Evolutionary conservation across 2,888 invertebrate genomes (phyloP).

Genomic region (Caprella mutica): DNA sequence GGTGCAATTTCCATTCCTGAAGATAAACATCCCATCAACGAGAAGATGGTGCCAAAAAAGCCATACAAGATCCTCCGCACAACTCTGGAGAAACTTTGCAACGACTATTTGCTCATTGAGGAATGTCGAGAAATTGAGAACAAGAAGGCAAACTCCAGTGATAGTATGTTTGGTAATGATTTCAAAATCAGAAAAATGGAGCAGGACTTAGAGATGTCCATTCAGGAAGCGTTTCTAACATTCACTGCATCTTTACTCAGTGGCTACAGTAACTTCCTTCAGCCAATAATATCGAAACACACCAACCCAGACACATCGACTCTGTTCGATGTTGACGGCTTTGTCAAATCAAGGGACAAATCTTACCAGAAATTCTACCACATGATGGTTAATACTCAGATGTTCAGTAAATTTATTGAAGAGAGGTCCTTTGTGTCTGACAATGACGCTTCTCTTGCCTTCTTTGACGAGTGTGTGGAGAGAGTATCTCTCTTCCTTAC

Average conservation of each 20-base stretch:
- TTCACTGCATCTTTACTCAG: conserved; percentile 88
- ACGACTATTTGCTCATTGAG: conserved; percentile 38
- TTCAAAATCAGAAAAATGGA: conserved; percentile 68
- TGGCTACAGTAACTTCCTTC: conserved; percentile 74
- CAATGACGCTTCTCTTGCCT: conserved; percentile 85
- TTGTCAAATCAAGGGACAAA: conserved; percentile 77
- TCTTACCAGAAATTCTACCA: conserved; percentile 64
- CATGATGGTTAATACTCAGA: conserved; percentile 81
- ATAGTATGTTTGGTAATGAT: conserved; percentile 45
- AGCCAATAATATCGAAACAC: conserved; percentile 83
- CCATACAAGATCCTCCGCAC: conserved; percentile 68
- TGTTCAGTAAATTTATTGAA: conserved; percentile 94
- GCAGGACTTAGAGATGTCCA: conserved; percentile 78
- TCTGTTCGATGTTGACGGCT: conserved; percentile 73
- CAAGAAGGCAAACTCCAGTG: conserved; percentile 39
- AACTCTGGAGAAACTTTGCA: conserved; percentile 64
- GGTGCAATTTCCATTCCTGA: conserved; percentile 84
- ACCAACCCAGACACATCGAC: conserved; percentile 91
- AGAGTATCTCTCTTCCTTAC: conserved; percentile 37
- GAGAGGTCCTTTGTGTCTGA: conserved; percentile 98
- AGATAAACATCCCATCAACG: conserved; percentile 65
- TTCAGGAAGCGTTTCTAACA: conserved; percentile 91
- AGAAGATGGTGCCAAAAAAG: conserved; percentile 73
- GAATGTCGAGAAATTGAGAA: conserved; percentile 11
- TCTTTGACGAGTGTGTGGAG: conserved; percentile 95